Percentiles rank a stretch among this genome's conserved stretches.
Evolutionary conservation across 2,113 vertebrate genomes (phyloP).

Genomic region (Lophius piscatorius): DNA sequence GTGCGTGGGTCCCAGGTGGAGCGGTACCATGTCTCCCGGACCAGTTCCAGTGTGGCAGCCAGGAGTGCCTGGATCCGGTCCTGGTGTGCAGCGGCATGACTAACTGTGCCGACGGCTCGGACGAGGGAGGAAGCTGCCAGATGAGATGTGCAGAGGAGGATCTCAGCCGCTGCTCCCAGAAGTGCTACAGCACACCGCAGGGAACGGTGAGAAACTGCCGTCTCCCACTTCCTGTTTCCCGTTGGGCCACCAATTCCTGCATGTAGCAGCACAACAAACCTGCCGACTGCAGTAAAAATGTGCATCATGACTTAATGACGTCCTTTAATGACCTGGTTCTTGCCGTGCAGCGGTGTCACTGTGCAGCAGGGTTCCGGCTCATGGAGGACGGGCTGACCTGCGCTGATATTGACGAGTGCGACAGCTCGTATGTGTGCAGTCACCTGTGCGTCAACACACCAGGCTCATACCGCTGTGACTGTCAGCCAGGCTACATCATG

Average conservation of each 20-base stretch:
- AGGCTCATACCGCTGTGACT: conserved; percentile 86
- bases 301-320: neutral
- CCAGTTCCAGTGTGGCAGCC: conserved; percentile 82
- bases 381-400: conserved; percentile 70
- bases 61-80: conserved; percentile 77
- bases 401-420: conserved; percentile 86
- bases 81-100: conserved; percentile 79
- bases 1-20: conserved; percentile 68
- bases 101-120: conserved; percentile 84
- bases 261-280: too few species aligned
- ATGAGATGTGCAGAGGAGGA: conserved; percentile 26
- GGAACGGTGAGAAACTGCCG: conserved; percentile 79
- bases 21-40: conserved; percentile 75
- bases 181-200: conserved; percentile 82
- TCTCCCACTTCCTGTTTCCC: too few species aligned
- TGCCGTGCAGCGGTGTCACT: conserved; percentile 82
- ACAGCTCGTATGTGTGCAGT: conserved; percentile 74
- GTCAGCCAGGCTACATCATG: conserved; percentile 83
- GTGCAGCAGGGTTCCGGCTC: conserved; percentile 81
- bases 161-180: conserved; percentile 69
- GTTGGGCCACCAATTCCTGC: too few species aligned
- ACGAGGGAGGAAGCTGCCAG: conserved; percentile 84
- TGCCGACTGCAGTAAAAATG: too few species aligned
- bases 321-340: neutral
- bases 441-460: conserved; percentile 84